phyloP scores from a whole-genome alignment of 2,797 vertebrate genomes.

The Sebastes minor region DNA sequence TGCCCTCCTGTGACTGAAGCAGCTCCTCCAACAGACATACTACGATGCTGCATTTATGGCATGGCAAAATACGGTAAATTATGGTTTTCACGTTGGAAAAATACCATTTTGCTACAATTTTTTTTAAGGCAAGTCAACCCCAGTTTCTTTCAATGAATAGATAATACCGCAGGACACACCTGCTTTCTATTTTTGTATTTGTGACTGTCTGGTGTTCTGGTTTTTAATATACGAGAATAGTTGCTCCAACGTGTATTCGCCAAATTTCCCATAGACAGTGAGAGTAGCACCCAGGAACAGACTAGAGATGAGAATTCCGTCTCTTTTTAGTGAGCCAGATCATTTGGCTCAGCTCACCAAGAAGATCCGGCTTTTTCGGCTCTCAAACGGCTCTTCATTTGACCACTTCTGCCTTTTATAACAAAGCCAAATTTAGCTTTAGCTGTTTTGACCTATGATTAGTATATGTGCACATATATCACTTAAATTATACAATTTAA shows the following conservation, averaged over 20 bases:
- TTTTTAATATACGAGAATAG: accelerated
- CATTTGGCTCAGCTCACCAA: too few relatives aligned
- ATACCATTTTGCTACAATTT: accelerated
- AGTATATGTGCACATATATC: too few relatives aligned
- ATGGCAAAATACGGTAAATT: neutral
- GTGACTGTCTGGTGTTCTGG: accelerated
- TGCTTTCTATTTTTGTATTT: accelerated
- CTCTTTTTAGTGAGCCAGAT: too few relatives aligned
- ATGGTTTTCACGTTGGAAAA: accelerated
- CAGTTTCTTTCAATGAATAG: accelerated
- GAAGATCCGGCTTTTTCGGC: too few relatives aligned
- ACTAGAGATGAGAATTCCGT: accelerated
- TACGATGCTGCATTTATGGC: constrained; percentile 13
- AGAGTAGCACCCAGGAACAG: constrained; percentile 35
- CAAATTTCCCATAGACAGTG: accelerated
- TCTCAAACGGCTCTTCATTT: too few relatives aligned
- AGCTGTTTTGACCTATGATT: too few relatives aligned
- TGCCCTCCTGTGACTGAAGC: constrained; percentile 50
- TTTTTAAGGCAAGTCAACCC: accelerated
- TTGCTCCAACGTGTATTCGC: accelerated
- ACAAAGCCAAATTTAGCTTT: too few relatives aligned
- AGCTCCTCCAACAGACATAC: neutral
- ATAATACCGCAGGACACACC: accelerated
- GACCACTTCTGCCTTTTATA: too few relatives aligned
- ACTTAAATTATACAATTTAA: too few relatives aligned